Conservation (phyloP, 2,113 vertebrate genomes). For the Calidris pygmaea region DNA sequence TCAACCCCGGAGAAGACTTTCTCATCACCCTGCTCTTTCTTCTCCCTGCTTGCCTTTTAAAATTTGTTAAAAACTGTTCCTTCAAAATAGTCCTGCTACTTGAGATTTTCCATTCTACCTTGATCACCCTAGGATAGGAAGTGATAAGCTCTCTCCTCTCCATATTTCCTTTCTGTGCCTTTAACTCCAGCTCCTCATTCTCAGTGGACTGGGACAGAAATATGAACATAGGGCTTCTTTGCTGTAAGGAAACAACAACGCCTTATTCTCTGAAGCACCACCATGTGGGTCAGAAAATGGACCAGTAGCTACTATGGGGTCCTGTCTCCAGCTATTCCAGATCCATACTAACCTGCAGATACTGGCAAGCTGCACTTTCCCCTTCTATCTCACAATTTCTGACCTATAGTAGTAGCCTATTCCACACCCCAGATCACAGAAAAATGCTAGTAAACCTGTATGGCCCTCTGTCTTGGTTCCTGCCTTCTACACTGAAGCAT, state of each 20-base stretch:
- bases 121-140: conserved; percentile 69
- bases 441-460: not conserved
- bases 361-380: not conserved
- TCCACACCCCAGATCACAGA: not conserved
- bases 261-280: not conserved
- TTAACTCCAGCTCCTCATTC: not conserved
- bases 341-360: not conserved
- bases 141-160: conserved; percentile 73
- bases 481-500: not conserved
- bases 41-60: conserved; percentile 55
- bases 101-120: conserved; percentile 66
- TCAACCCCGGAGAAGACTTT: not conserved
- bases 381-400: not conserved
- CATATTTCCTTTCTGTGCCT: conserved; percentile 65
- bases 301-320: not conserved
- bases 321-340: not conserved
- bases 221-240: not conserved
- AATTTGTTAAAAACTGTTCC: conserved; percentile 69
- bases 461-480: not conserved
- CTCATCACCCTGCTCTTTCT: not conserved
- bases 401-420: not conserved
- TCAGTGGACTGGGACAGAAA: not conserved
- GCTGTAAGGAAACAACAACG: not conserved
- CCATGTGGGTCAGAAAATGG: not conserved
- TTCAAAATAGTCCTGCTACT: conserved; percentile 69